Conservation (phyloP, 2,113 vertebrate species). For the Myiopsitta monachus region DNA sequence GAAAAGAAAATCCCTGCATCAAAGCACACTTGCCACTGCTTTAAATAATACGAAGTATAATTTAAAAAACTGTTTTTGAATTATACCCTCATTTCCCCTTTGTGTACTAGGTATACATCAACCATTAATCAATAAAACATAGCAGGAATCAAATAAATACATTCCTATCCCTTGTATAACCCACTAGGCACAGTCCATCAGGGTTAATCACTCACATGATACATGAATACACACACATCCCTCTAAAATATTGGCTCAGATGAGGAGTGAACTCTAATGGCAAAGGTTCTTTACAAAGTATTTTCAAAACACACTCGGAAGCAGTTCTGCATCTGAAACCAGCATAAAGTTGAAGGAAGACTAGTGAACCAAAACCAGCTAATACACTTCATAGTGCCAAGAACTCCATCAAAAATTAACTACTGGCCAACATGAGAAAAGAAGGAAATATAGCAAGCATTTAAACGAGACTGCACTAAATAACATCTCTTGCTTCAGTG, state of each 20-base stretch:
- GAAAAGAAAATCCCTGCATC: neutral
- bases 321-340: neutral
- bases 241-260: neutral
- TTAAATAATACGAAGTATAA: neutral
- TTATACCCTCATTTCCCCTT: neutral
- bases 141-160: neutral
- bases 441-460: neutral
- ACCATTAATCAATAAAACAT: neutral
- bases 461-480: neutral
- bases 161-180: neutral
- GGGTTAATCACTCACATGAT: neutral
- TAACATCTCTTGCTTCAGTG: neutral
- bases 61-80: neutral
- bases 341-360: neutral
- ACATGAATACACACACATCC: neutral
- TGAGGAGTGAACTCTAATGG: neutral
- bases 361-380: neutral
- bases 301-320: neutral
- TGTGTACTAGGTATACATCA: neutral
- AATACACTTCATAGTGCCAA: neutral
- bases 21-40: neutral
- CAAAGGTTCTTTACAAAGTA: neutral
- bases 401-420: neutral
- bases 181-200: neutral
- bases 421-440: neutral